Conservation (phyloP, 2,797 vertebrate genomes). For the Helostoma temminkii region DNA sequence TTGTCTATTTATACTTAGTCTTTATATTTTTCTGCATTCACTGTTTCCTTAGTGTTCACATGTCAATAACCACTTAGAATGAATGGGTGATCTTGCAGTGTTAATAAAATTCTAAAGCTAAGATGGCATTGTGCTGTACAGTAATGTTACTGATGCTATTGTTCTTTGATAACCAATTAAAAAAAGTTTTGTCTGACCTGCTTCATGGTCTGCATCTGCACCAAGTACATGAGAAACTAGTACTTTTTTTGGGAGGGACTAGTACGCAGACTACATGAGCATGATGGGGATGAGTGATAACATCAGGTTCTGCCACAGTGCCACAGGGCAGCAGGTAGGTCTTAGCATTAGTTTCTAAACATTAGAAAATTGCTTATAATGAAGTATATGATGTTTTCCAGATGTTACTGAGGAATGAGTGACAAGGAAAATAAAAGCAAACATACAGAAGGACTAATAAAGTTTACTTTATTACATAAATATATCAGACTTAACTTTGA, state of each 20-base stretch:
- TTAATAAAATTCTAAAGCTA: constrained; percentile 21
- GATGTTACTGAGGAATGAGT: neutral
- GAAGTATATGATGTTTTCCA: no score
- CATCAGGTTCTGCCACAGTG: constrained; percentile 62
- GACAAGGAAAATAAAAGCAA: neutral
- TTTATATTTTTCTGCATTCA: no score
- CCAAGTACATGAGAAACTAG: constrained; percentile 72
- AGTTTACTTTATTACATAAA: constrained; percentile 6
- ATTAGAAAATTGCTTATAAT: neutral
- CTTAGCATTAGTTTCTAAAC: neutral
- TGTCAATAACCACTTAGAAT: neutral
- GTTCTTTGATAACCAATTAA: constrained; percentile 49
- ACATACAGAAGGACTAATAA: constrained; percentile 15
- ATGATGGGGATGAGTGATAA: constrained; percentile 51
- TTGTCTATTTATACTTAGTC: no score
- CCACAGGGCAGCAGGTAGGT: no score
- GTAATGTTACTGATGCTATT: constrained; percentile 35
- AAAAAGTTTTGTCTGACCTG: constrained; percentile 56
- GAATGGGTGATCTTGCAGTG: constrained; percentile 6
- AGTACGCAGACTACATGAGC: constrained; percentile 63
- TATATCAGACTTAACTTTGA: neutral
- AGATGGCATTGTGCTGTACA: constrained; percentile 21
- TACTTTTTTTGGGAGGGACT: constrained; percentile 65
- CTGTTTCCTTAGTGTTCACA: no score
- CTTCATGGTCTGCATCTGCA: constrained; percentile 66